Conservation (phyloP, 2,888 invertebrate species). For the Oscheius myriophilus region DNA sequence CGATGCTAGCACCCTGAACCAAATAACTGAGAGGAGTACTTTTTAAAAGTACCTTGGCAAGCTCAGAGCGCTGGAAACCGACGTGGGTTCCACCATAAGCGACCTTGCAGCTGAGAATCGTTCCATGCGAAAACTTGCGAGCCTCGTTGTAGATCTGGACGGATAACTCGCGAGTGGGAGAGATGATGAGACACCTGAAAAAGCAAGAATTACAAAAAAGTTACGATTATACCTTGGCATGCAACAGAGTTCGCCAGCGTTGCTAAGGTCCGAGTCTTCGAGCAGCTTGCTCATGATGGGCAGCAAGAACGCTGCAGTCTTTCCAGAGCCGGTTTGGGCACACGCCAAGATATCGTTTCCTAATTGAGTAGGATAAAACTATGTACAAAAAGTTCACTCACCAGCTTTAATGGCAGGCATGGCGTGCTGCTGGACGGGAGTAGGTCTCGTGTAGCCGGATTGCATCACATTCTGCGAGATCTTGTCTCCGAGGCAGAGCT, state of each 20-base stretch:
- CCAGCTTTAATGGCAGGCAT: conserved; percentile 81
- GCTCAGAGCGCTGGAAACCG: conserved; percentile 7
- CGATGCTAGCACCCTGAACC: conserved; percentile 40
- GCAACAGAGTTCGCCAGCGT: conserved; percentile 24
- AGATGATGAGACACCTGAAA: conserved; percentile 79
- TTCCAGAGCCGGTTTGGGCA: conserved; percentile 97
- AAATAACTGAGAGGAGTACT: no score
- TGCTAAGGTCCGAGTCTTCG: conserved; percentile 33
- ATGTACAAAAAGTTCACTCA: not conserved
- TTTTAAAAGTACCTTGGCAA: no score
- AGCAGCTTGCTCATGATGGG: conserved; percentile 65
- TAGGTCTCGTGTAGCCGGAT: conserved; percentile 85
- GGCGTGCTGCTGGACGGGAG: conserved; percentile 91
- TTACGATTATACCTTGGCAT: no score
- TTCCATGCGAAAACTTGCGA: conserved; percentile 79
- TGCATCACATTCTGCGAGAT: conserved; percentile 75
- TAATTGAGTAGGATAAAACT: conserved; percentile 56
- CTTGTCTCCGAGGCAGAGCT: not conserved
- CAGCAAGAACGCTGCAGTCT: conserved; percentile 76
- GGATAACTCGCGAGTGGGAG: conserved; percentile 90
- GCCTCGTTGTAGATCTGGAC: conserved; percentile 88
- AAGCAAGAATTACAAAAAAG: no score
- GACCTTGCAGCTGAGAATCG: conserved; percentile 33
- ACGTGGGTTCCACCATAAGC: conserved; percentile 49
- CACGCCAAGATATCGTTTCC: conserved; percentile 94